Base-by-base conservation (phyloP, 2,113 vertebrate genomes). In the Xenopus laevis region DNA sequence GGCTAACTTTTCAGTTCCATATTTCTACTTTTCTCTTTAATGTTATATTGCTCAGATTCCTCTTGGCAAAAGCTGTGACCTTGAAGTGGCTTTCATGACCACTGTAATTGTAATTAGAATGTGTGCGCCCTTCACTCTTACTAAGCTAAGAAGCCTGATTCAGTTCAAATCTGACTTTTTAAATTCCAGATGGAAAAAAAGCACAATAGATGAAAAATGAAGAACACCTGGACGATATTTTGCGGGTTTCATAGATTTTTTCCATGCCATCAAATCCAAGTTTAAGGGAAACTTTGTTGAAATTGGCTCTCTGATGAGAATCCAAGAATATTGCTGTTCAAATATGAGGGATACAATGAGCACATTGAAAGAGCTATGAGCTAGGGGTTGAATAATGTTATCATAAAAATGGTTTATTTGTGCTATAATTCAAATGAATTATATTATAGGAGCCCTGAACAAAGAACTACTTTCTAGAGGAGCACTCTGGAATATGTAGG, bases 351-450 rank as follows among this genome's bases (percentile, higher is more conserved):
- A 55, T 55, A 55, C 53, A 55, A 55, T 55, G 17, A 16, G 16
- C 16, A 8, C 53, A n/a, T 55, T 55, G 53, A 55, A 55, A 16
- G 17, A 55, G 53, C 53, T 55, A 1, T 55, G 53, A 55, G 53
- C 53, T 18, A 16, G 13, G 17, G 53, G 53, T 55, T 55, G 17
- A 55, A 55, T 55, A 55, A 55, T 55, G 53, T 55, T 55, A n/a
- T 55, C 53, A 55, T 55, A 55, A 55, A 50, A 55, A 55, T 55
- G 17, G 53, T 55, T 55, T 55, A 55, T 55, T 55, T 55, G 53
- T 55, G 53, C 53, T 55, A 55, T 55, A 55, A n/a, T 55, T 55
- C 53, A 55, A 7, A 8, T 1, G 53, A 55, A 18, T 18, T 55
- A 16, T 55, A 50, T 50, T 13, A 50, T 16, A 13, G 47, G 47